These are phyloP conservation scores for Columba guinea DNA, from an alignment of 2,797 vertebrate genomes.

Conservation along the genomic window DNA sequence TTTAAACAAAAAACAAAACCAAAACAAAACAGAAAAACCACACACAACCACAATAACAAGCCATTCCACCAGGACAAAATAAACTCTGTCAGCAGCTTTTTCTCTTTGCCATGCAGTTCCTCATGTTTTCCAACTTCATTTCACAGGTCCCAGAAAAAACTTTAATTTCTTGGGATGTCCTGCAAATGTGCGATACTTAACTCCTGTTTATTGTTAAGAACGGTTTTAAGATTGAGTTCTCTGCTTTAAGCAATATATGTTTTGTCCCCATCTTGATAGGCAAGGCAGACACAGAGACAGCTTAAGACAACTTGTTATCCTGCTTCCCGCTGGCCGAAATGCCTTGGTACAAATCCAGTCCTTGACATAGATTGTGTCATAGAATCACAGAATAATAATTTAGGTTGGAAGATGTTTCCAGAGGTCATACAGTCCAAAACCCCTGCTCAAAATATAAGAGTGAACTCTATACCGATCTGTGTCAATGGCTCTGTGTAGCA, in stretches of 20 bases:
- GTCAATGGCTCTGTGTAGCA: neutral
- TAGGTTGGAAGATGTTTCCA: neutral
- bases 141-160: neutral
- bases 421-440: neutral
- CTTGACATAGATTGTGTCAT: neutral
- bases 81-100: neutral
- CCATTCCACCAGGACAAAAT: neutral
- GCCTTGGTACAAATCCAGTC: neutral
- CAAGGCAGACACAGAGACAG: neutral
- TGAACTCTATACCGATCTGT: neutral
- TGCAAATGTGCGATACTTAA: fast-evolving
- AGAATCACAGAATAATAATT: neutral
- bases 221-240: neutral
- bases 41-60: neutral
- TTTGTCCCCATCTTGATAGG: neutral
- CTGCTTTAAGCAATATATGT: neutral
- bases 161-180: neutral
- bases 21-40: no score
- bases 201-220: neutral
- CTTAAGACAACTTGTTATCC: neutral
- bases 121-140: neutral
- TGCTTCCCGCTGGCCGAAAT: neutral
- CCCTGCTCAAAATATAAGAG: neutral
- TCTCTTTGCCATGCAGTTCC: neutral
- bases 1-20: neutral